These are phyloP conservation scores for Calameuta idolon DNA, from an alignment of 2,888 invertebrate species.

Conservation along the genomic window DNA sequence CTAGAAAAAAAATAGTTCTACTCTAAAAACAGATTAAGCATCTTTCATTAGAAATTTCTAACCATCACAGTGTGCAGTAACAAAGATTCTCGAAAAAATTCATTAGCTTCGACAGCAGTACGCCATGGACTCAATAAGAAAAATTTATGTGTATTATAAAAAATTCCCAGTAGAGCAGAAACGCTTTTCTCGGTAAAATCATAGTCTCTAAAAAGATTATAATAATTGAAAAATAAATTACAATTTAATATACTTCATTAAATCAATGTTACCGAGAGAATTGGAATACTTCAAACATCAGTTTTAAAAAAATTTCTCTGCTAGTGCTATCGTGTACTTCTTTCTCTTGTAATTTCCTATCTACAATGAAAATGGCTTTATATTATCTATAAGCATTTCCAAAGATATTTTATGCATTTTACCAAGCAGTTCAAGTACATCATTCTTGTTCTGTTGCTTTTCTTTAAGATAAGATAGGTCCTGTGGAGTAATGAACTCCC, in stretches of 20 bases:
- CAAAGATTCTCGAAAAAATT: slow-evolving; percentile 48
- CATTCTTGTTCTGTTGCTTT: slow-evolving; percentile 38
- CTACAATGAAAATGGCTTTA: slow-evolving; percentile 31
- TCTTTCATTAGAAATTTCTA: slow-evolving; percentile 22
- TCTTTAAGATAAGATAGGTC: slow-evolving; percentile 42
- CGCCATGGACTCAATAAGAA: slow-evolving; percentile 48
- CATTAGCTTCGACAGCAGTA: slow-evolving; percentile 43
- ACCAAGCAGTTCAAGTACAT: slow-evolving; percentile 47
- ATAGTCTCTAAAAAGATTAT: slow-evolving; percentile 37
- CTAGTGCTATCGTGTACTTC: slow-evolving; percentile 28
- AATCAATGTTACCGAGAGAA: slow-evolving; percentile 44
- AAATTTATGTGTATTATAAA: slow-evolving; percentile 47
- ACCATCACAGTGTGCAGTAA: slow-evolving; percentile 50
- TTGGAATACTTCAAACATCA: slow-evolving; percentile 51
- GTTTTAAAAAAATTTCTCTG: slow-evolving; percentile 38
- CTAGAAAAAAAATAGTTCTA: neutral
- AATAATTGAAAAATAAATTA: slow-evolving; percentile 4
- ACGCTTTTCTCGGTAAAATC: slow-evolving; percentile 44
- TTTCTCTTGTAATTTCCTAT: slow-evolving; percentile 33
- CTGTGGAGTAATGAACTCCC: slow-evolving; percentile 45
- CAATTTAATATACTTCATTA: slow-evolving; percentile 3
- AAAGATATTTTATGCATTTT: slow-evolving; percentile 26
- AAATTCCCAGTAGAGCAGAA: slow-evolving; percentile 50
- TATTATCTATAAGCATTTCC: slow-evolving; percentile 11
- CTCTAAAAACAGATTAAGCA: neutral